Base-by-base conservation (phyloP, 2,113 vertebrate genomes). In the Echinops telfairi region DNA sequence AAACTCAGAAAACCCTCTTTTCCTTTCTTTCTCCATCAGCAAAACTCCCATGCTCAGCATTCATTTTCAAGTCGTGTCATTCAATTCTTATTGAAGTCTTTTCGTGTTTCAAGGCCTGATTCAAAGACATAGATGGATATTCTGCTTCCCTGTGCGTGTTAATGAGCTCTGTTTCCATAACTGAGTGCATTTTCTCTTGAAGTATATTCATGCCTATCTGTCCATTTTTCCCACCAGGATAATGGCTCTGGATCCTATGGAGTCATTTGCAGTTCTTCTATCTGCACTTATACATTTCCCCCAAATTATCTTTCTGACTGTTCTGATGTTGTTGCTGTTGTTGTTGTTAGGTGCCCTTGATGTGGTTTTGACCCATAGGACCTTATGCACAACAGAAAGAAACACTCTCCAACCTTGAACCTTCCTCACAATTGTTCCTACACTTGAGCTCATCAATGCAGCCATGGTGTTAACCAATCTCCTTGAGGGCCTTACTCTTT, bases 1-100 rank as follows among this genome's bases (percentile, higher is more conserved):
- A 89, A 83, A 86, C 92, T 86, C n/a, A 76, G 31, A 88, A 92
- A 92, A 80, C 6, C 36, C 6, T 66, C 11, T 77, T 76, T 66
- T n/a, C 17, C 17, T 25, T 91, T 36, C 23, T 2, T 76, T 68
- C 78, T 62, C 20, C 38, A 80, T 58, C 38, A 58, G 75, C 64
- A 68, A 62, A 90, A 94, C 60, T 68, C 80, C 19, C 60, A 29
- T 64, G 22, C 43, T 64, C 58, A 62, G 47, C 47, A 53, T 84
- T 29, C 40, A 85, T 66, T 86, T 93, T 68, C 83, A 93, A 85
- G 70, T 33, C 57, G 43, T 89, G 22, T 64, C 58, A 87, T 83
- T 92, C 27, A 9, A 15, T 86, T 86, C 40, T 92, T 62, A 92
- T 11, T 58, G 62, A 78, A 85, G 95, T 78, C 40, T 38, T 84